These are phyloP conservation scores for Ceuthmochares aereus DNA, from an alignment of 2,113 vertebrate genomes.

Conservation along the genomic window DNA sequence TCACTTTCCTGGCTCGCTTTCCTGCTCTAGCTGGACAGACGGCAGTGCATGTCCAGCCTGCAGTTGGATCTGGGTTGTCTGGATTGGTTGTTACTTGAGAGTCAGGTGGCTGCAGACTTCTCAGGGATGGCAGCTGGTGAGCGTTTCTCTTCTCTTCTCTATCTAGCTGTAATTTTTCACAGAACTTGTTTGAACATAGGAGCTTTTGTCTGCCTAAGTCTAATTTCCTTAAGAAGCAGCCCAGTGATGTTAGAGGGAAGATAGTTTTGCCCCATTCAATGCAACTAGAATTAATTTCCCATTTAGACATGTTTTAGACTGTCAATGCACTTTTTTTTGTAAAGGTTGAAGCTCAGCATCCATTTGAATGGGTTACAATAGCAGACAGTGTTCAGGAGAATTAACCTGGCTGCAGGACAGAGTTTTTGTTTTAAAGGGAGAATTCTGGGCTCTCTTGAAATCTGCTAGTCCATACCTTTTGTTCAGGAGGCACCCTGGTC, in stretches of 20 bases:
- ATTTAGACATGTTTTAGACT: not conserved
- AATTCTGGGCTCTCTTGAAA: not conserved
- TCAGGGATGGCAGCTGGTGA: not conserved
- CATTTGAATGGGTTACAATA: not conserved
- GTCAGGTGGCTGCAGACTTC: not conserved
- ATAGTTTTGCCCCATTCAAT: not conserved
- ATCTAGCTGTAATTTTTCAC: not conserved
- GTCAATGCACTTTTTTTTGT: not conserved
- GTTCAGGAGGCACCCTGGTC: not conserved
- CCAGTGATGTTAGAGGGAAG: not conserved
- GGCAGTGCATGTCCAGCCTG: not conserved
- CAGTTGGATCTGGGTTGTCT: not conserved
- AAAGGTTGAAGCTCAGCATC: not conserved
- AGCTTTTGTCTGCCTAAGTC: not conserved
- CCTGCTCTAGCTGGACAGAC: not conserved
- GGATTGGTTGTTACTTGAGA: not conserved
- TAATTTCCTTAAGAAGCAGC: not conserved
- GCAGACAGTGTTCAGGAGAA: not conserved
- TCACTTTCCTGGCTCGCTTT: not conserved
- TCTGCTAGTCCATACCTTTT: not conserved
- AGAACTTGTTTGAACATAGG: not conserved
- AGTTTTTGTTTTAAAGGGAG: not conserved
- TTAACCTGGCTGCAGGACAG: not conserved
- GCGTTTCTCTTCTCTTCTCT: not conserved
- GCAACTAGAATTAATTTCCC: not conserved